A percentile compares a stretch with the other conserved stretches of the same genome.
phyloP scores from a whole-genome alignment of 2,888 invertebrate genomes.

The Digitonthophagus gazella region DNA sequence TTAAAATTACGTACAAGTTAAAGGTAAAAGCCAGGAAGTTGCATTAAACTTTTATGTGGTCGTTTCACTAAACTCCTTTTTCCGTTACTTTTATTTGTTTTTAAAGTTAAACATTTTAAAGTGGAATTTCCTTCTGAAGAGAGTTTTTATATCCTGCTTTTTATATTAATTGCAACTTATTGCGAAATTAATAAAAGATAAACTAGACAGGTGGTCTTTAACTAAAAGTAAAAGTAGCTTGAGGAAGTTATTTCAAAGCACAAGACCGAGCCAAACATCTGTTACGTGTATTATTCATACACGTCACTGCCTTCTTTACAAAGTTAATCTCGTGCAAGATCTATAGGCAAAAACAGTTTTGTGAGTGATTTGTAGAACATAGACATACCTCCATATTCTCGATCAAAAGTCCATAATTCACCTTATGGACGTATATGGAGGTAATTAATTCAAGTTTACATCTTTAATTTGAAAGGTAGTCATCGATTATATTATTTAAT shows the following conservation, averaged over 20 bases:
- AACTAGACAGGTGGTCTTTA: background rate
- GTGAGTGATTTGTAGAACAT: background rate
- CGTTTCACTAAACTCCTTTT: too few relatives aligned
- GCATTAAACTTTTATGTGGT: too few relatives aligned
- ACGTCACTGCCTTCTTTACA: background rate
- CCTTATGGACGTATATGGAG: background rate
- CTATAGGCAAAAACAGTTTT: background rate
- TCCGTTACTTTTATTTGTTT: too few relatives aligned
- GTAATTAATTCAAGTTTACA: background rate
- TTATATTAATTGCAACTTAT: too few relatives aligned
- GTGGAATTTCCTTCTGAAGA: too few relatives aligned
- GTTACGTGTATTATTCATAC: background rate
- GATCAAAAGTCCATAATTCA: background rate
- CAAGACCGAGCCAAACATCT: background rate
- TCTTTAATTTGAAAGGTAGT: too few relatives aligned
- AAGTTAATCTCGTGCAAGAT: background rate
- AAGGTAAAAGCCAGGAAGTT: too few relatives aligned
- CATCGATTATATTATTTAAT: too few relatives aligned
- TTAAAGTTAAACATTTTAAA: too few relatives aligned
- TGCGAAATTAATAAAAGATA: too few relatives aligned
- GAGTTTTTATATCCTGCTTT: too few relatives aligned
- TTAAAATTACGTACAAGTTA: too few relatives aligned
- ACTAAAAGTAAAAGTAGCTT: background rate
- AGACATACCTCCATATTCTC: background rate
- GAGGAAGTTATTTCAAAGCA: background rate